A percentile compares a stretch with the other conserved stretches of the same genome.
Conservation (phyloP, 2,888 invertebrate species). For the Pseudanteris insignis region DNA sequence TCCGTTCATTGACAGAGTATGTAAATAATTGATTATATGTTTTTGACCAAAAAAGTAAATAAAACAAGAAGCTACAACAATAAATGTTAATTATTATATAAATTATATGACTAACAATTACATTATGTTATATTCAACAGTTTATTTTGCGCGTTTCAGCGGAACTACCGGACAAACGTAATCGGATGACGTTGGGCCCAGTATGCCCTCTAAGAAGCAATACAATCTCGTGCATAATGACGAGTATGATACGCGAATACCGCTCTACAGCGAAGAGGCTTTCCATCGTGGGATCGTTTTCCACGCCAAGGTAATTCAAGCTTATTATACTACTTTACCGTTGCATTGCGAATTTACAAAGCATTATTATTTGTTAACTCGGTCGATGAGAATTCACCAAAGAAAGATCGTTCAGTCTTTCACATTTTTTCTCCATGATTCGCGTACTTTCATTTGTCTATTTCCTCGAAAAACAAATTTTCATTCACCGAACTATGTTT, state of each 20-base stretch:
- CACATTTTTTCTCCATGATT: background rate
- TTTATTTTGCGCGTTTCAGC: constrained; percentile 52
- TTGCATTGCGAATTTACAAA: constrained; percentile 21
- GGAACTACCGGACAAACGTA: constrained; percentile 58
- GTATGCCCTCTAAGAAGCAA: constrained; percentile 87
- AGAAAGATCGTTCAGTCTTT: constrained; percentile 4
- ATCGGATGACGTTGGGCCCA: constrained; percentile 65
- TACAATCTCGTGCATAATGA: constrained; percentile 97
- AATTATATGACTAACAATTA: too few relatives aligned
- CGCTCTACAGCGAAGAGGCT: constrained; percentile 96
- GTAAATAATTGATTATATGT: too few relatives aligned
- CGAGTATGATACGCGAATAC: constrained; percentile 94
- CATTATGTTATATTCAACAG: too few relatives aligned
- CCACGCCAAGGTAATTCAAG: constrained; percentile 87
- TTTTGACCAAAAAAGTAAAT: too few relatives aligned
- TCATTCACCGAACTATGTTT: too few relatives aligned
- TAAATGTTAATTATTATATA: too few relatives aligned
- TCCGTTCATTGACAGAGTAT: too few relatives aligned
- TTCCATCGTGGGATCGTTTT: constrained; percentile 97
- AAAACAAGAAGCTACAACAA: too few relatives aligned
- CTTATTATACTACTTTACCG: constrained; percentile 33
- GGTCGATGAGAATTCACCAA: constrained; percentile 6
- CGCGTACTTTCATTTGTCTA: too few relatives aligned
- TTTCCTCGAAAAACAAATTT: too few relatives aligned
- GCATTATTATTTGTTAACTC: constrained; percentile 16